Base-by-base conservation (phyloP, 1,140 invertebrate genomes). In the Platorchestia sp. region DNA sequence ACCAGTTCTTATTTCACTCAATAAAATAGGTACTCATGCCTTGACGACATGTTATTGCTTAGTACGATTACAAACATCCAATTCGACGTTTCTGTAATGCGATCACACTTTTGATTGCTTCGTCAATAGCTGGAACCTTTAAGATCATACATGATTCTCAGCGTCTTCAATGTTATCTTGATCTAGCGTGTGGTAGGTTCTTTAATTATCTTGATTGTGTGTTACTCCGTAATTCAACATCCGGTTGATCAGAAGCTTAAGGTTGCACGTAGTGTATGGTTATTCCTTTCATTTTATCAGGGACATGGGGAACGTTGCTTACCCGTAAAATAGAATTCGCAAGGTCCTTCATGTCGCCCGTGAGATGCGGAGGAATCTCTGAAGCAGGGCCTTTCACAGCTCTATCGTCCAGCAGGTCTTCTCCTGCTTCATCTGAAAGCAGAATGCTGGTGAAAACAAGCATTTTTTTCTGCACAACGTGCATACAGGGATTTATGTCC, bases 261-360 rank as follows among this genome's bases (percentile, higher is more conserved):
- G 59, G 59, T 36, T 75, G 59, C 36, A 75, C 27, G 27, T 75
- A 27, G 14, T 3, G 1, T 19, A 10, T 19, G 14, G 36, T 36
- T 22, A 36, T 75, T 22, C 14, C 59, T 75, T 1, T 75, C 59
- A 75, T 75, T 19, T 27, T 19, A 3, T 36, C 7, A 36, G 14
- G 7, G 14, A 19, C 14, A 3, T 10, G 59, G 10, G 3, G 59
- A 36, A 19, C 59, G 14, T 75, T 3, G 40, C 91, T 59, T 90
- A 96, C 96, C 96, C 96, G 87, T 41, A 96, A 96, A 45, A 96
- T 96, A n/a, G 96, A 95, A 47, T 95, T 96, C 59, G 96, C 96
- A 22, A 96, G 86, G 86, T 96, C 96, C 47, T 95, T 96, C 59
- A 96, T 89, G 87, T 96, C 96, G n/a, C 96, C 96, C 0, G 96